Evolutionary conservation across 2,113 vertebrate species (phyloP).

Genomic region (Cariama cristata): DNA sequence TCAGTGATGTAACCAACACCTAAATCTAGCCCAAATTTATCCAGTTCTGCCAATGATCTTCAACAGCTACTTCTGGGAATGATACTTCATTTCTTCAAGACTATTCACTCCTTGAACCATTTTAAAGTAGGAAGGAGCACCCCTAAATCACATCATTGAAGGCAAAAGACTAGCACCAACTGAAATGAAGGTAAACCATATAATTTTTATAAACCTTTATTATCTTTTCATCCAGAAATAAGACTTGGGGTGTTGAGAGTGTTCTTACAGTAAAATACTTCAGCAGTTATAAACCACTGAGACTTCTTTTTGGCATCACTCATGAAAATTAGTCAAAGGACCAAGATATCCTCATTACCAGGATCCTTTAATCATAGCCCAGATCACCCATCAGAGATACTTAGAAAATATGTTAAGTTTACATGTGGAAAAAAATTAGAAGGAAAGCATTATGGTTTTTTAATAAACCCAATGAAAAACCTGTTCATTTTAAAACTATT

Average conservation of each 20-base stretch:
- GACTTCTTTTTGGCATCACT: background rate
- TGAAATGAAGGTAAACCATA: background rate
- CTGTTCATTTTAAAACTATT: background rate
- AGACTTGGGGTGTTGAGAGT: background rate
- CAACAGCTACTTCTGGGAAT: background rate
- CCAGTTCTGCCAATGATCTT: background rate
- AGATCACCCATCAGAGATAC: background rate
- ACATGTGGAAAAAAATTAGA: background rate
- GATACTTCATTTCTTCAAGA: background rate
- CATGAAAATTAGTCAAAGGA: background rate
- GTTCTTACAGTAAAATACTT: background rate
- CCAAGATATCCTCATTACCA: background rate
- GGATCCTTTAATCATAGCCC: background rate
- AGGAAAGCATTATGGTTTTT: background rate
- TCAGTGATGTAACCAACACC: background rate
- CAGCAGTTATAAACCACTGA: background rate
- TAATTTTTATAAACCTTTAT: background rate
- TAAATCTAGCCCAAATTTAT: background rate
- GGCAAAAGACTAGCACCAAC: background rate
- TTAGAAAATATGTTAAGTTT: background rate
- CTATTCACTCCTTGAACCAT: background rate
- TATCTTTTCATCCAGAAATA: background rate
- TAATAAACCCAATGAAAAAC: background rate
- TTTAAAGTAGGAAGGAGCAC: background rate
- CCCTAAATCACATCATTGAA: background rate